Evolutionary conservation across 2,113 vertebrate species (phyloP), one percentile per base, ranked within the genome.

Genomic region (Clinocottus analis): DNA sequence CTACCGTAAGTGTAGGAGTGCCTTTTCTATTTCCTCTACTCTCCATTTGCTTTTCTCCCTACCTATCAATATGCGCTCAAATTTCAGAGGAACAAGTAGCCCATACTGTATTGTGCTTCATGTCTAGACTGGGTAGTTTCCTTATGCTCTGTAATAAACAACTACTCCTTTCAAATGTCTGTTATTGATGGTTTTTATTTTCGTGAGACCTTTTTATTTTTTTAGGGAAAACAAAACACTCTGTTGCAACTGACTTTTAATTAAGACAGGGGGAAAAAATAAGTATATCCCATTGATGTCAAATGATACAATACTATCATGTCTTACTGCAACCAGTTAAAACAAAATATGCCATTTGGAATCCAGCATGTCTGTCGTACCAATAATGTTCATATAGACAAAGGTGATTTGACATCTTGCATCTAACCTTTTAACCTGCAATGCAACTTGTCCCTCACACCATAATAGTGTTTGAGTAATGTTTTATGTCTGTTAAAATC

Each of bases 1-100:
- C 87, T 87, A 87, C 92, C 93, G 94, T 94, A 85, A 94, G 94
- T 94, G 92, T 92, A 91, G 93, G 91, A 96, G 96, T 96, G 95
- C 95, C 96, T 96, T 96, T 95, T 93, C 87, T 90, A 85, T 87
- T 91, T 90, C 85, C 90, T 93, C 84, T 83, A 60, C 64, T 37
- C 72, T 67, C 59, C 17, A 12, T 79, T 72, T 82, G 47, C 76
- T 83, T 84, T 76, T 68, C 69, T 43, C 49, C 58, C 51, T 31
- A 61, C 47, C 75, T 66, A 55, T 70, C 60, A 74, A 87, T 87
- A 69, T 80, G 58, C 72, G 7, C 84, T 78, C 31, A 74, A 73
- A 76, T 85, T 89, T 68, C 78, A 88, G 73, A 92, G 83, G 87
- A 89, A 75, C 83, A 83, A 73, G 85, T 89, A 90, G 88, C 89